A percentile compares a stretch with the other conserved stretches of the same genome.
phyloP scores from a whole-genome alignment of 37 sponge, comb jelly and placozoan genomes.

The Diacarnus erythraeanus region DNA sequence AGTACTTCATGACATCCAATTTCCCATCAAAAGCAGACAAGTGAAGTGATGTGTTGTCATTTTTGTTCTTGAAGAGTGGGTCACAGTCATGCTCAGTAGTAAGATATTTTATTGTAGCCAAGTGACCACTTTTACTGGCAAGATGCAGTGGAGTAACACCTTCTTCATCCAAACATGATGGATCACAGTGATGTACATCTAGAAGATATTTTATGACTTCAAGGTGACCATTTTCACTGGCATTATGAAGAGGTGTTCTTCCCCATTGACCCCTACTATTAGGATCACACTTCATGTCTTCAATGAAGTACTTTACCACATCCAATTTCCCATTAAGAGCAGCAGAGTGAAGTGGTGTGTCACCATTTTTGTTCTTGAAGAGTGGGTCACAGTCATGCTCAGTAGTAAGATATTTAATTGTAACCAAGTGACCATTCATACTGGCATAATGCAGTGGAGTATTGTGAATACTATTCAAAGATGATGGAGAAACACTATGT shows the following conservation, averaged over 20 bases:
- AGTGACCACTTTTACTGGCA: neutral
- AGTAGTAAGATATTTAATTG: neutral
- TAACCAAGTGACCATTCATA: neutral
- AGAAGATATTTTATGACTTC: neutral
- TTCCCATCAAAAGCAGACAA: neutral
- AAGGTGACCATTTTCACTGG: constrained; percentile 8
- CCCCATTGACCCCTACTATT: neutral
- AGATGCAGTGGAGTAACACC: constrained; percentile 1
- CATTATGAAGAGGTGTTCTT: constrained; percentile 1
- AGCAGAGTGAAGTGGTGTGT: neutral
- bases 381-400: neutral
- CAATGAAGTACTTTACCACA: neutral
- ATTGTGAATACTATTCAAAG: neutral
- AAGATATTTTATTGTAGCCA: neutral
- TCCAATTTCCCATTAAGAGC: neutral
- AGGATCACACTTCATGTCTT: constrained; percentile 4
- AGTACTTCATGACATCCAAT: neutral
- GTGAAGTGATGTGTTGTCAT: constrained; percentile 5
- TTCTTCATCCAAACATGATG: neutral
- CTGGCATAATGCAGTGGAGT: neutral
- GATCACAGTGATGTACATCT: neutral
- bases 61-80: neutral
- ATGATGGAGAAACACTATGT: neutral
- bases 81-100: constrained; percentile 9
- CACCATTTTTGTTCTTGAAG: neutral